Conservation (phyloP, 2,113 vertebrate genomes). For the Hemiprocne comata region DNA sequence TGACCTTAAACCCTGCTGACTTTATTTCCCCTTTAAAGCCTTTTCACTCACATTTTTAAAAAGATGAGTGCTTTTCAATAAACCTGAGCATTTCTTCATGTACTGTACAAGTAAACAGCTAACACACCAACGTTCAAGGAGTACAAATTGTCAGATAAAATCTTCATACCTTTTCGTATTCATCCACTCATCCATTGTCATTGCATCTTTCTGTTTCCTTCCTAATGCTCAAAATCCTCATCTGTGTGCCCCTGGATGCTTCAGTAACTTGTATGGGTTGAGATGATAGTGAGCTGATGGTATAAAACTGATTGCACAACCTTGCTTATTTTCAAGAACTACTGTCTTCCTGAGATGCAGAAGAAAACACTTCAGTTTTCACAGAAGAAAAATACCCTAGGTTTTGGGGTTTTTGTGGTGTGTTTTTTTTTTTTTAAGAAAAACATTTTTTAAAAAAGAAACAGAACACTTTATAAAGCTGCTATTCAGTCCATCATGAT, state of each 20-base stretch:
- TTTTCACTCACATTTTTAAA: not conserved
- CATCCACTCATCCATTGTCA: not conserved
- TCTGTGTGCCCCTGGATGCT: not conserved
- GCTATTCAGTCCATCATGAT: not conserved
- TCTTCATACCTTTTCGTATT: not conserved
- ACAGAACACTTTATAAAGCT: not conserved
- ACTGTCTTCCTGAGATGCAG: not conserved
- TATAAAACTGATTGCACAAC: not conserved
- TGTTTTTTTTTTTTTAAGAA: not conserved
- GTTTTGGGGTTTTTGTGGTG: no score
- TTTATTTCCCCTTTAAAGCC: not conserved
- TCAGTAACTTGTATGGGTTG: not conserved
- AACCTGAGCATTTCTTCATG: not conserved
- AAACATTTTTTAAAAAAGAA: rapidly evolving
- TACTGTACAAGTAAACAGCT: not conserved
- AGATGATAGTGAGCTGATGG: not conserved
- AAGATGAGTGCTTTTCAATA: not conserved
- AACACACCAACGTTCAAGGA: not conserved
- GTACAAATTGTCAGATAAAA: not conserved
- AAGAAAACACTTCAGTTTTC: not conserved
- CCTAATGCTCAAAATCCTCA: not conserved
- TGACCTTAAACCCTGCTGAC: not conserved
- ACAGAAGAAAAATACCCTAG: not conserved
- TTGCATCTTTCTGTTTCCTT: not conserved
- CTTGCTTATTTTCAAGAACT: not conserved